Base-by-base conservation (phyloP, 1,140 invertebrate species). In the Temnothorax longispinosus region DNA sequence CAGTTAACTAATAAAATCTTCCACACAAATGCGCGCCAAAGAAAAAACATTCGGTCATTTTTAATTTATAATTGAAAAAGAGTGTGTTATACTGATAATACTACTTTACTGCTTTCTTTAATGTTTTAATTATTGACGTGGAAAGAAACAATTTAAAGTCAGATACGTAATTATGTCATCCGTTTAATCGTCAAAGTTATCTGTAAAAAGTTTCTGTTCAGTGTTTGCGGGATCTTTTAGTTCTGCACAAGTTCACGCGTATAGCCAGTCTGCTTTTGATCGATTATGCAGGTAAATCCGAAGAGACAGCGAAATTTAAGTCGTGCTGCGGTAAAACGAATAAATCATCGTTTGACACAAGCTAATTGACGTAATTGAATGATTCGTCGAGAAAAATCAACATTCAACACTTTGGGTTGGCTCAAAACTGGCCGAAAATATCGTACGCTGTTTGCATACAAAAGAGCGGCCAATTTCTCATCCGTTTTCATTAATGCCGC, bases 291-390 rank as follows among this genome's bases (percentile, higher is more conserved):
- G n/a, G 13, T 18, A 65, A 85, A 54, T 8, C 21, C 35, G 38
- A 76, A 75, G 69, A 62, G 80, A 60, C 60, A 38, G 50, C 18
- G 21, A 15, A 64, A 84, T 84, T 54, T 38, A 47, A 38, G 52
- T 65, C 74, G 67, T 15, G 54, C 47, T 67, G 67, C 78, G 75
- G 72, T 32, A 21, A 38, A 86, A 56, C 47, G 47, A 18, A 54
- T 76, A 27, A 27, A 71, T 81, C 72, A 86, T 89, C 78, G 54
- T 86, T 56, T 54, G 47, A 85, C 75, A 77, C 18, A 65, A 76
- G 71, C 52, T 89, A 89, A 89, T 89, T 88, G 81, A 60, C 65
- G 21, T 84, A 71, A 90, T 35, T 86, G 65, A 60, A 67, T 65
- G 77, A 87, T 52, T 27, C 44, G 41, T 41, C 58, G 60, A 54